Evolutionary conservation across 2,888 invertebrate genomes (phyloP).

Genomic region (Autographa gamma): DNA sequence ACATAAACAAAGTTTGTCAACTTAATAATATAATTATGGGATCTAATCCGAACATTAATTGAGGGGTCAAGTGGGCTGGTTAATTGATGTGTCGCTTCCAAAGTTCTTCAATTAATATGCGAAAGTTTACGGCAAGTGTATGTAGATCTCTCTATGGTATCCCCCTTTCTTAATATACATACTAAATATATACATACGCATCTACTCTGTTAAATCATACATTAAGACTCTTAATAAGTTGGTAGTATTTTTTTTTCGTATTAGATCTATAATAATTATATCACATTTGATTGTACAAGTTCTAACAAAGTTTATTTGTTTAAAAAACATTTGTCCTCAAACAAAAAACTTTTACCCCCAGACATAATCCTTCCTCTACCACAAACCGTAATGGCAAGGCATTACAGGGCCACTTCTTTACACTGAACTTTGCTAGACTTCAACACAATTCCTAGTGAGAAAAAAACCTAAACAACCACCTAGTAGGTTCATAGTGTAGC

Average conservation of each 20-base stretch:
- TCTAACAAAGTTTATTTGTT: too few relatives aligned
- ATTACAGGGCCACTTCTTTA: too few relatives aligned
- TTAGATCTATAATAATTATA: too few relatives aligned
- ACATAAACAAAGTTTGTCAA: conserved; percentile 19
- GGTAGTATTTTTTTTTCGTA: too few relatives aligned
- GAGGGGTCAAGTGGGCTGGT: conserved; percentile 45
- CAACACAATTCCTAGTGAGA: not conserved
- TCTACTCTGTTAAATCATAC: too few relatives aligned
- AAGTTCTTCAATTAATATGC: conserved; percentile 68
- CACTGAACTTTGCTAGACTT: not conserved
- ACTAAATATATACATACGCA: not conserved
- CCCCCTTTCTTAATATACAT: too few relatives aligned
- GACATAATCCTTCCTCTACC: too few relatives aligned
- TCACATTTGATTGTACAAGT: too few relatives aligned
- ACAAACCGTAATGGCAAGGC: too few relatives aligned
- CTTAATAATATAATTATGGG: conserved; percentile 32
- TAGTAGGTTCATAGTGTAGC: not conserved
- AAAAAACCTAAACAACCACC: not conserved
- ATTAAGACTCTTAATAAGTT: too few relatives aligned
- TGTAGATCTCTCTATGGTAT: conserved; percentile 53
- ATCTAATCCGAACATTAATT: conserved; percentile 26
- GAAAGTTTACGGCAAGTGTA: conserved; percentile 65
- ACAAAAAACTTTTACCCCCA: too few relatives aligned
- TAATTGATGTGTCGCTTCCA: conserved; percentile 53
- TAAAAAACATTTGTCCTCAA: too few relatives aligned